These are phyloP conservation scores for Anniella stebbinsi DNA, from an alignment of 2,797 vertebrate genomes.

Conservation along the genomic window DNA sequence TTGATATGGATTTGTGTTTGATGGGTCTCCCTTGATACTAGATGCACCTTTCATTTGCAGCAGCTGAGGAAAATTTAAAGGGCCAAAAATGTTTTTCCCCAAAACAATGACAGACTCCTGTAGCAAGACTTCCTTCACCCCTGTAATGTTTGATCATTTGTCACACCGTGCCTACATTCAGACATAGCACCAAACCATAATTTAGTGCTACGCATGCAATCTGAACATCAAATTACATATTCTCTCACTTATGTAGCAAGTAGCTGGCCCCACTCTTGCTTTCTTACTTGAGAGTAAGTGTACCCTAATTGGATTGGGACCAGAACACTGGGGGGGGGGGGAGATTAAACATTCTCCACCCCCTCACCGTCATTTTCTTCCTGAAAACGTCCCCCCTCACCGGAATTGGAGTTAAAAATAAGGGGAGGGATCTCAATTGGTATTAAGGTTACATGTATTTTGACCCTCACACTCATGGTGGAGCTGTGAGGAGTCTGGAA, in stretches of 20 bases:
- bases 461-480: too few species aligned
- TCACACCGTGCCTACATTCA: background rate
- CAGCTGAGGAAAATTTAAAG: background rate
- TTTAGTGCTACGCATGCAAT: background rate
- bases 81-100: background rate
- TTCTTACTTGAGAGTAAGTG: too few species aligned
- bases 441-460: too few species aligned
- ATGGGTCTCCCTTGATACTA: background rate
- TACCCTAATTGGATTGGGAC: too few species aligned
- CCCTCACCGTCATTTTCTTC: background rate
- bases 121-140: background rate
- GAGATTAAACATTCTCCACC: background rate
- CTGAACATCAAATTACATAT: background rate
- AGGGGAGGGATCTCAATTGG: too few species aligned
- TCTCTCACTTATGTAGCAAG: too few species aligned
- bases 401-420: too few species aligned
- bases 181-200: background rate
- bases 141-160: background rate
- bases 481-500: too few species aligned
- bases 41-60: background rate
- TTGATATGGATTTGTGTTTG: background rate
- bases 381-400: too few species aligned
- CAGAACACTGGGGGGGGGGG: too few species aligned
- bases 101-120: background rate
- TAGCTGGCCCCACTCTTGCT: too few species aligned